Conservation (phyloP, 2,797 vertebrate genomes). For the Gila robusta region DNA sequence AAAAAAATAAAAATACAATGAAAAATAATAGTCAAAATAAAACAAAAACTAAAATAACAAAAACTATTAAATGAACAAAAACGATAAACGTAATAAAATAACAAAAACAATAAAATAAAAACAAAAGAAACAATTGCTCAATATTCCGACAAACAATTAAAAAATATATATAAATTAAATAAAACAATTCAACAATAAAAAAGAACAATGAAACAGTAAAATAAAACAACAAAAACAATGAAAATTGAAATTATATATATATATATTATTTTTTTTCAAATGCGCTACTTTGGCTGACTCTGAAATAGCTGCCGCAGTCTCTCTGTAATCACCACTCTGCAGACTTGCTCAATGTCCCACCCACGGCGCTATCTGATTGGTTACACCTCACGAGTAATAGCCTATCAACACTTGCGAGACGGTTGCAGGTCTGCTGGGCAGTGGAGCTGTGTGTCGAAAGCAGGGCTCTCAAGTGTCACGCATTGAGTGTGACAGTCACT, state of each 20-base stretch:
- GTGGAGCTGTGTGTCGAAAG: no score
- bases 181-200: no score
- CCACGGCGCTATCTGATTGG: no score
- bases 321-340: no score
- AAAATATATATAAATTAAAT: not conserved
- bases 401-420: no score
- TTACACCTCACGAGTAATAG: no score
- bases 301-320: no score
- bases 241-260: not conserved
- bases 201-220: not conserved
- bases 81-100: not conserved
- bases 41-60: not conserved
- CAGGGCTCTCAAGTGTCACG: no score
- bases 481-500: no score
- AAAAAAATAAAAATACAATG: not conserved
- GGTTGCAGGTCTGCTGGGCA: no score
- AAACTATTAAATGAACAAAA: not conserved
- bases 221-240: not conserved
- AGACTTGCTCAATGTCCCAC: no score
- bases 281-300: no score
- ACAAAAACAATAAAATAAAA: not conserved
- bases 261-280: not conserved
- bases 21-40: not conserved
- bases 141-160: not conserved
- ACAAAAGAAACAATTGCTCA: not conserved